A percentile compares a stretch with the other conserved stretches of the same genome.
Conservation (phyloP, 1,140 invertebrate species). For the Bilobella aurantiaca region DNA sequence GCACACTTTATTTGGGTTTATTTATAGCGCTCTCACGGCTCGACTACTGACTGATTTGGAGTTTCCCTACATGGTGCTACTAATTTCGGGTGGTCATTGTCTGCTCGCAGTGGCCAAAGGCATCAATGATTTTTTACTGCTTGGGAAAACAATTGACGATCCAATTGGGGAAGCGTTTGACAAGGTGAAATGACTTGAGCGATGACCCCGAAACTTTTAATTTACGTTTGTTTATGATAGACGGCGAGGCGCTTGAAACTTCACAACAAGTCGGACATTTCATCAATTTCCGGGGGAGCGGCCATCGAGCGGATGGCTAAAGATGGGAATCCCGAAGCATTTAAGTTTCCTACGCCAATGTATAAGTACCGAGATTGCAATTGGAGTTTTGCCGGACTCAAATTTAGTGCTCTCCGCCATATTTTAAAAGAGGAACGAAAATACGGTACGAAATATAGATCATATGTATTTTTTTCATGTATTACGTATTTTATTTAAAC, state of each 20-base stretch:
- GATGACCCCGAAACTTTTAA: background rate
- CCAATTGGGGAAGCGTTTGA: slow-evolving; percentile 85
- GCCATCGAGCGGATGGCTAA: slow-evolving; percentile 72
- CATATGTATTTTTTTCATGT: no score
- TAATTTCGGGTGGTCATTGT: slow-evolving; percentile 88
- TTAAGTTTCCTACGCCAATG: slow-evolving; percentile 55
- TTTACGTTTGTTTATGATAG: slow-evolving; percentile 42
- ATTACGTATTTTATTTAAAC: no score
- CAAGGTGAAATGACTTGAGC: slow-evolving; percentile 50
- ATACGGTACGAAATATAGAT: slow-evolving; percentile 43
- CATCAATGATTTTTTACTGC: slow-evolving; percentile 63
- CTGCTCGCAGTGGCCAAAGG: slow-evolving; percentile 64
- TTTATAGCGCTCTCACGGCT: slow-evolving; percentile 59
- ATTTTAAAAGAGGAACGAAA: slow-evolving; percentile 52
- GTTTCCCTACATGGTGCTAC: slow-evolving; percentile 74
- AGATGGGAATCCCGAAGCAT: slow-evolving; percentile 56
- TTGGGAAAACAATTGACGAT: slow-evolving; percentile 64
- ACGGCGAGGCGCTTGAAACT: slow-evolving; percentile 74
- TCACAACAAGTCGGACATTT: slow-evolving; percentile 62
- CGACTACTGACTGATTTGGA: slow-evolving; percentile 62
- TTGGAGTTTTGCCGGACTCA: slow-evolving; percentile 73
- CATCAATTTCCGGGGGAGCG: slow-evolving; percentile 62
- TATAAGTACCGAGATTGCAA: slow-evolving; percentile 54
- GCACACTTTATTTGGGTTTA: no score
- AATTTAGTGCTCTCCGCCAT: slow-evolving; percentile 44